Percentiles rank a stretch among this genome's conserved stretches.
Conservation (phyloP, 2,888 invertebrate species). For the Dinocampus coccinellae region DNA sequence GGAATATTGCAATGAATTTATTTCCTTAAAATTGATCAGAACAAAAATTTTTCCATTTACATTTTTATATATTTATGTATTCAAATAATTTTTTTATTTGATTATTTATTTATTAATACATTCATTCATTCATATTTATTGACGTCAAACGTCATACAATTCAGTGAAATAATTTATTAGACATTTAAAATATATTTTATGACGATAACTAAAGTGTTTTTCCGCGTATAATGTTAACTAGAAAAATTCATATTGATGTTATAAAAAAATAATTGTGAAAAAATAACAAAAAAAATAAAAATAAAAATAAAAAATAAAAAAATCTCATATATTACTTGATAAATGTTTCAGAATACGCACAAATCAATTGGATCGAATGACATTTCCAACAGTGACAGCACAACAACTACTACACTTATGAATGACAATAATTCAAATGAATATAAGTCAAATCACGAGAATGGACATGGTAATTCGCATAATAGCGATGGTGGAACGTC, state of each 20-base stretch:
- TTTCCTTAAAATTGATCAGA: too few species aligned
- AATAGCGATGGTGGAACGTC: slow-evolving; percentile 43
- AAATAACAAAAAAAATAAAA: not conserved
- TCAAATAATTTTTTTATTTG: too few species aligned
- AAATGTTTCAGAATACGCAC: slow-evolving; percentile 56
- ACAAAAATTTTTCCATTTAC: too few species aligned
- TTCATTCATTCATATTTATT: too few species aligned
- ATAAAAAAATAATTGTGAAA: not conserved
- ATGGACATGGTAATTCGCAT: slow-evolving; percentile 39
- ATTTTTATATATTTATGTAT: not conserved
- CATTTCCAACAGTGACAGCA: slow-evolving; percentile 58
- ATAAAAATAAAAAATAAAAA: too few species aligned
- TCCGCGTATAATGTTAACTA: not conserved
- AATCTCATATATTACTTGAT: not conserved
- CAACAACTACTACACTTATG: slow-evolving; percentile 39
- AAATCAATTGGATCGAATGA: slow-evolving; percentile 63
- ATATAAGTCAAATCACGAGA: slow-evolving; percentile 45
- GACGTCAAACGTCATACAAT: not conserved
- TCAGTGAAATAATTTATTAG: not conserved
- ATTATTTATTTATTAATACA: too few species aligned
- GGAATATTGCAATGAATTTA: too few species aligned
- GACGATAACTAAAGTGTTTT: not conserved
- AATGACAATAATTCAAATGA: slow-evolving; percentile 45
- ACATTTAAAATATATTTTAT: not conserved
- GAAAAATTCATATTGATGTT: not conserved